A percentile compares a stretch with the other conserved stretches of the same genome.
Conservation (phyloP, 1,140 invertebrate genomes). For the Ceratosolen solmsi region DNA sequence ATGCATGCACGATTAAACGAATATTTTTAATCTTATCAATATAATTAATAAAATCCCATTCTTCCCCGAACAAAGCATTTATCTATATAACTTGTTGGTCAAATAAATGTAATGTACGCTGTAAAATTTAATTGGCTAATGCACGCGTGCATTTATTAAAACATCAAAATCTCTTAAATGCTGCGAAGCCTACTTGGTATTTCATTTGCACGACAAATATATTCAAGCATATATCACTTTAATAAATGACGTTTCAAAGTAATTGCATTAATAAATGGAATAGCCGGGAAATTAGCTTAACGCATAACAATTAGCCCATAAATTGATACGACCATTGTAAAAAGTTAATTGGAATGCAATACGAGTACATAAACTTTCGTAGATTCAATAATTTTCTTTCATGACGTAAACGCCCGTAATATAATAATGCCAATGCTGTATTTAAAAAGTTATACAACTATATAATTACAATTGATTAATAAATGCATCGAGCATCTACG, state of each 20-base stretch:
- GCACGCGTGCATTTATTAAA: neutral
- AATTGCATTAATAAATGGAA: neutral
- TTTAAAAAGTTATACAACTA: neutral
- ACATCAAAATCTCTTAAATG: neutral
- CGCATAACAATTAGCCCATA: neutral
- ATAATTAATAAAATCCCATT: too few relatives aligned
- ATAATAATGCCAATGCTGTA: neutral
- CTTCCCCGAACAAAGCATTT: too few relatives aligned
- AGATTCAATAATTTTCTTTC: too few relatives aligned
- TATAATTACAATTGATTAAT: neutral
- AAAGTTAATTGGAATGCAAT: neutral
- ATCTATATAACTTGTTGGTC: too few relatives aligned
- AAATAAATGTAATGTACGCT: neutral
- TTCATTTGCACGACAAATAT: neutral
- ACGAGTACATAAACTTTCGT: neutral
- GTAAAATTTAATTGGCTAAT: neutral
- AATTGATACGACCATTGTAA: neutral
- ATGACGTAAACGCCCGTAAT: too few relatives aligned
- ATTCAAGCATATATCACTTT: neutral
- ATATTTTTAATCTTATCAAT: too few relatives aligned
- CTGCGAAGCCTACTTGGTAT: neutral
- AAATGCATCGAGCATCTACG: neutral
- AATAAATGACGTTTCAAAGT: neutral
- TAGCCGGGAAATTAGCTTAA: neutral
- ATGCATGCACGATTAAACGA: too few relatives aligned